A percentile compares a stretch with the other conserved stretches of the same genome.
Evolutionary conservation across 1,140 invertebrate genomes (phyloP).

Genomic region (Drosophila rufa): DNA sequence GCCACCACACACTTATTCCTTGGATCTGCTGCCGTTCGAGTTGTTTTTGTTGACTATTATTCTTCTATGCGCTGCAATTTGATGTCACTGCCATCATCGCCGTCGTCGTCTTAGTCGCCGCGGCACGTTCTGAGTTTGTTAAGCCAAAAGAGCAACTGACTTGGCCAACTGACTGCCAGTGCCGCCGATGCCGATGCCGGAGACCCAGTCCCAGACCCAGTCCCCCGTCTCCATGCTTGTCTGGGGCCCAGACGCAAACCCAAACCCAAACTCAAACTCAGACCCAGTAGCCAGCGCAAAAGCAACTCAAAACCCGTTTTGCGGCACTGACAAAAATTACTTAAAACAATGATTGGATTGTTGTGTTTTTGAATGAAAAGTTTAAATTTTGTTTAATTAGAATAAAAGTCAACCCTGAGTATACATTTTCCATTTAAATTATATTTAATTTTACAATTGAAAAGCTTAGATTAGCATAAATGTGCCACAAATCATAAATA

Average conservation of each 20-base stretch:
- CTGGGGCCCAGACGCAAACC: slow-evolving; percentile 26
- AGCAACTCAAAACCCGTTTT: slow-evolving; percentile 79
- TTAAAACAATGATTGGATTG: not conserved
- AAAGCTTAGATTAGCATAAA: too few species aligned
- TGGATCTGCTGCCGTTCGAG: slow-evolving; percentile 7
- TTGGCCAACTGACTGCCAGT: slow-evolving; percentile 75
- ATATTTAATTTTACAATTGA: not conserved
- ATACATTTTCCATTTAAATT: not conserved
- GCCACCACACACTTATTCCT: slow-evolving; percentile 19
- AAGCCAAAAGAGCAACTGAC: slow-evolving; percentile 81
- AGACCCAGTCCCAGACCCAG: slow-evolving; percentile 37
- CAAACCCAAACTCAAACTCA: slow-evolving; percentile 20
- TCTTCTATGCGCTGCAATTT: slow-evolving; percentile 70
- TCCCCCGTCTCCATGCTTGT: not conserved
- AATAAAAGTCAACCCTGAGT: too few species aligned
- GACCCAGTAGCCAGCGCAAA: slow-evolving; percentile 52
- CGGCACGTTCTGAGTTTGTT: slow-evolving; percentile 78
- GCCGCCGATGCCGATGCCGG: slow-evolving; percentile 52
- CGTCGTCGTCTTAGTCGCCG: slow-evolving; percentile 23
- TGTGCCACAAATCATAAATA: too few species aligned
- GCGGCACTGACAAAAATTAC: slow-evolving; percentile 49
- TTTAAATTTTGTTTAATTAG: not conserved
- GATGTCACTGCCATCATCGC: slow-evolving; percentile 59
- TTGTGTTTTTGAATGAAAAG: not conserved
- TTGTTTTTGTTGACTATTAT: slow-evolving; percentile 46